These are phyloP conservation scores for Ridgeia piscesae DNA, from an alignment of 1,140 invertebrate genomes.

Conservation along the genomic window DNA sequence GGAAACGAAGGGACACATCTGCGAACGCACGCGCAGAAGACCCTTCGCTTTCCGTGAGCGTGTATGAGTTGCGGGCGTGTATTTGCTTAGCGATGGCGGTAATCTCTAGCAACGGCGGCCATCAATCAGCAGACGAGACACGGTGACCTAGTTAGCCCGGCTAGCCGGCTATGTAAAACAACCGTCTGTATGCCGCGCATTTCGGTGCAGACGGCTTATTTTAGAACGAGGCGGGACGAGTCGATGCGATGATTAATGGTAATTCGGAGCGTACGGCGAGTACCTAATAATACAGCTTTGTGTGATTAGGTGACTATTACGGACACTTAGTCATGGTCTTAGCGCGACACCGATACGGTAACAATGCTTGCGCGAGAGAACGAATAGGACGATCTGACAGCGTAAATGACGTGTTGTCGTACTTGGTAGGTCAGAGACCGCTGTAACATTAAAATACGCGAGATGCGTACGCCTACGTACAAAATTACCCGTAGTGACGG, in stretches of 20 bases:
- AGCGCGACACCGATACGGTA: not conserved
- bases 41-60: too few species aligned
- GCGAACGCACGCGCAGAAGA: not conserved
- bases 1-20: not conserved
- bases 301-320: not conserved
- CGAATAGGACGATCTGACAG: not conserved
- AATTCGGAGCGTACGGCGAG: not conserved
- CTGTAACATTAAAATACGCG: not conserved
- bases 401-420: not conserved
- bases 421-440: not conserved
- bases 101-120: not conserved
- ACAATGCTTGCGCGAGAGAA: not conserved
- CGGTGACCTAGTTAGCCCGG: not conserved
- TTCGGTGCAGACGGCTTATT: not conserved
- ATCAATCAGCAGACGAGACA: not conserved
- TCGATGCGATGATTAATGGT: not conserved
- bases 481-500: not conserved
- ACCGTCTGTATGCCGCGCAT: not conserved
- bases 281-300: not conserved
- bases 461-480: not conserved
- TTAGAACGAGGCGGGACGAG: not conserved
- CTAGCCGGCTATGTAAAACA: not conserved
- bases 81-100: not conserved
- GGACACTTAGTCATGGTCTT: not conserved
- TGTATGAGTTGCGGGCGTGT: not conserved